phyloP scores from a whole-genome alignment of 1,140 invertebrate species.

The Zaprionus africanus region DNA sequence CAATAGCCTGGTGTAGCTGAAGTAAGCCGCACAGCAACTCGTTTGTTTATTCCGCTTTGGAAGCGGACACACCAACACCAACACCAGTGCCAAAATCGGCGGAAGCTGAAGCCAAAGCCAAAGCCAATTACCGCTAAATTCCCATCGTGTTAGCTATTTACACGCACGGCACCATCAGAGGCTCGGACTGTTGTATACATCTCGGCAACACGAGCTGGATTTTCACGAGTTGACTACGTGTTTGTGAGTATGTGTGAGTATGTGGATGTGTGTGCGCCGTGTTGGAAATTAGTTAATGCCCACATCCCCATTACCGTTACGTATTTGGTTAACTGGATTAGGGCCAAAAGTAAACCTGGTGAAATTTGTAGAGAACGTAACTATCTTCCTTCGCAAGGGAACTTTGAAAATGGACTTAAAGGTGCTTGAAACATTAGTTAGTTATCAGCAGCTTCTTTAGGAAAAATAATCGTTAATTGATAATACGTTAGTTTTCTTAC shows the following conservation, averaged over 20 bases:
- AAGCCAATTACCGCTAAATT: conserved; percentile 73
- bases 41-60: conserved; percentile 52
- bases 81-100: conserved; percentile 35
- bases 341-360: conserved; percentile 28
- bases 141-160: conserved; percentile 67
- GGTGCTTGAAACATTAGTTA: neutral
- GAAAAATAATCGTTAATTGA: neutral
- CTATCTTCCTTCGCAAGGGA: neutral
- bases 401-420: neutral
- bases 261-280: neutral
- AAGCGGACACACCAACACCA: conserved; percentile 38
- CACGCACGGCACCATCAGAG: conserved; percentile 36
- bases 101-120: conserved; percentile 42
- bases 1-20: neutral
- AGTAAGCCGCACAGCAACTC: conserved; percentile 28
- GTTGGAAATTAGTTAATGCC: conserved; percentile 68
- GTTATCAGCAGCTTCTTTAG: neutral
- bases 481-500: neutral
- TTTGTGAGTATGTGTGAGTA: conserved; percentile 3
- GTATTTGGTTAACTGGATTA: conserved; percentile 65
- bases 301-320: conserved; percentile 48
- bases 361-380: conserved; percentile 12
- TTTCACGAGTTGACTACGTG: neutral
- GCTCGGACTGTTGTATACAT: neutral
- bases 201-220: conserved; percentile 10